Conservation (phyloP, 2,113 vertebrate species). For the Oncorhynchus clarkii region DNA sequence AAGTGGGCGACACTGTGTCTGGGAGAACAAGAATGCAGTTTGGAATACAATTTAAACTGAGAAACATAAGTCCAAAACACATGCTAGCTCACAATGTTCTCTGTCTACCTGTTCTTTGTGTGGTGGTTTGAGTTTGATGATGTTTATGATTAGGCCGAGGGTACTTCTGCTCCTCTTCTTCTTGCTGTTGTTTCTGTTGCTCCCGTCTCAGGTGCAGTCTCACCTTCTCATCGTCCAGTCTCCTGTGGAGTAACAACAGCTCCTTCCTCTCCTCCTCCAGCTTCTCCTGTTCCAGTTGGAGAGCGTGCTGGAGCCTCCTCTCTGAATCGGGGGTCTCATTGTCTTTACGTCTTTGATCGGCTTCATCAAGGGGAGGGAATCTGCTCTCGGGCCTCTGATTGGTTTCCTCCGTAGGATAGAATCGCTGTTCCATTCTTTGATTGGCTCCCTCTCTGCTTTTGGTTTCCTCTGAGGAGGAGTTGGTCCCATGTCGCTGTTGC, state of each 20-base stretch:
- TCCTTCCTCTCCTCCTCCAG: constrained; percentile 65
- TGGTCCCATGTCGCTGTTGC: constrained; percentile 31
- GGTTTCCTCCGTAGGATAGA: constrained; percentile 2
- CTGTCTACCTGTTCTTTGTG: constrained; percentile 63
- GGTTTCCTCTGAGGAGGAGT: constrained; percentile 60
- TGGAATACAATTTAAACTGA: too few species aligned
- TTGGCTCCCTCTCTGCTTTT: constrained; percentile 14
- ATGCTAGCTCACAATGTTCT: too few species aligned
- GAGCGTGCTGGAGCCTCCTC: constrained; percentile 29
- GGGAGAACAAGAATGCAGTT: not conserved
- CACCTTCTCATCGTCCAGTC: constrained; percentile 71
- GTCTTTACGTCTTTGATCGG: constrained; percentile 26
- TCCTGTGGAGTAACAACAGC: constrained; percentile 65
- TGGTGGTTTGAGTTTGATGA: constrained; percentile 56
- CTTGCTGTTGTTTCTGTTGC: constrained; percentile 51
- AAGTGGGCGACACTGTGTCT: constrained; percentile 50
- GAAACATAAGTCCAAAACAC: too few species aligned
- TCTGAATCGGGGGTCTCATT: constrained; percentile 60
- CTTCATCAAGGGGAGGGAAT: not conserved
- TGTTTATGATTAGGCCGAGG: constrained; percentile 50
- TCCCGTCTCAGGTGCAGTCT: constrained; percentile 50
- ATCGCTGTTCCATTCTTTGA: constrained; percentile 8
- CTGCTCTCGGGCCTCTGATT: constrained; percentile 43
- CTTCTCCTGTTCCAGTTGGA: constrained; percentile 47
- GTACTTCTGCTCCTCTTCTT: constrained; percentile 46